These are phyloP conservation scores for Catagonus wagneri DNA, from an alignment of 2,113 vertebrate genomes.

Conservation along the genomic window DNA sequence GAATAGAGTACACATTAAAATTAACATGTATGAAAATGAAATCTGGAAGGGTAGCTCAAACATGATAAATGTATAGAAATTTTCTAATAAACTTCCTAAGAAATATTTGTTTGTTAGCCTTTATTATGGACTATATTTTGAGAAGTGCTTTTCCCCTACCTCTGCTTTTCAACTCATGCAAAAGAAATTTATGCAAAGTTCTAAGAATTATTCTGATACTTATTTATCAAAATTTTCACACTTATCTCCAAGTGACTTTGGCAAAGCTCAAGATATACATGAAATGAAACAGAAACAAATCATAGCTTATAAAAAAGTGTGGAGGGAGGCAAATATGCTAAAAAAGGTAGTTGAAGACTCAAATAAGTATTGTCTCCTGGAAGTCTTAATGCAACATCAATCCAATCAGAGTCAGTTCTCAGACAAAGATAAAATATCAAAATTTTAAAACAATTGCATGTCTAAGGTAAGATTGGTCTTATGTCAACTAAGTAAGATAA, in stretches of 20 bases:
- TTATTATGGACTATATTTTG: background rate
- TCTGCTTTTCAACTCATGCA: background rate
- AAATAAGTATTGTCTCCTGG: background rate
- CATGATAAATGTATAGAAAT: background rate
- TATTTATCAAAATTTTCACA: slow-evolving; percentile 27
- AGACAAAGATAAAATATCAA: slow-evolving; percentile 1
- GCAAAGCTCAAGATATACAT: background rate
- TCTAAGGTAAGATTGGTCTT: background rate
- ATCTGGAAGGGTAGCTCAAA: background rate
- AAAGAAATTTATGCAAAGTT: background rate
- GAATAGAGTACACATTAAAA: background rate
- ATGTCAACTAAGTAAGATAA: background rate
- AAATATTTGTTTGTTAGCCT: background rate
- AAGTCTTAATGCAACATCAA: background rate
- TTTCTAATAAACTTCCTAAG: background rate
- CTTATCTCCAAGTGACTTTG: slow-evolving; percentile 32
- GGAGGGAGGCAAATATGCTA: background rate
- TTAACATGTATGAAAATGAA: background rate
- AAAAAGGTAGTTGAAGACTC: slow-evolving; percentile 19
- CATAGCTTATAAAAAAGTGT: background rate
- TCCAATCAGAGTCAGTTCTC: background rate
- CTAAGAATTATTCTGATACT: slow-evolving; percentile 16
- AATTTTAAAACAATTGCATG: background rate
- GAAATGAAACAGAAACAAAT: slow-evolving; percentile 26
- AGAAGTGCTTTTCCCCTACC: background rate